phyloP scores from a whole-genome alignment of 2,888 invertebrate species.

The Chrysolina oricalcia region DNA sequence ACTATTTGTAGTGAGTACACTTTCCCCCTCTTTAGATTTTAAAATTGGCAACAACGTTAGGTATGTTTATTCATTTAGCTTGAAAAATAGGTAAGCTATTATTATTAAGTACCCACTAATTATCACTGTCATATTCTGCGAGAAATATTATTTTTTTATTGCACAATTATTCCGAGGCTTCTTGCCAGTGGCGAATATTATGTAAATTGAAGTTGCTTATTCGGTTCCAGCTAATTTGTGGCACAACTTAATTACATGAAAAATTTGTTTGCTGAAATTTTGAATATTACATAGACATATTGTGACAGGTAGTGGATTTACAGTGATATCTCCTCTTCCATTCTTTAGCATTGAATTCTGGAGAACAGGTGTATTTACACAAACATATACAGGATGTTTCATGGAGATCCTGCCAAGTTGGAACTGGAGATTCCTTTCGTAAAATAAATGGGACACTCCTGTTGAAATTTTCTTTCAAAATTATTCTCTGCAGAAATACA shows the following conservation, averaged over 20 bases:
- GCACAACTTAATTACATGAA: not conserved
- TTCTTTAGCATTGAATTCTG: not conserved
- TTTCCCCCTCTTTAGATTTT: too few species aligned
- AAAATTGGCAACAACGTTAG: too few species aligned
- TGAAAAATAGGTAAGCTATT: constrained; percentile 8
- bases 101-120: not conserved
- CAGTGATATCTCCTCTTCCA: not conserved
- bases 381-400: too few species aligned
- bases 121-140: constrained; percentile 1
- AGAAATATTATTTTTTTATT: constrained; percentile 7
- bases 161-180: constrained; percentile 19
- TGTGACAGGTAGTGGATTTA: not conserved
- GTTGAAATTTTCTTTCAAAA: too few species aligned
- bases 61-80: too few species aligned
- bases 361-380: not conserved
- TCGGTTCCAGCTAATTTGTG: constrained; percentile 16
- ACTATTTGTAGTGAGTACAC: too few species aligned
- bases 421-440: too few species aligned
- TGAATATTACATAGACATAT: constrained; percentile 1
- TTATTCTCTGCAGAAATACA: too few species aligned
- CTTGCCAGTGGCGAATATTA: constrained; percentile 15
- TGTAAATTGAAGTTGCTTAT: constrained; percentile 4
- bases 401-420: too few species aligned
- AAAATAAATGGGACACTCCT: too few species aligned
- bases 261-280: constrained; percentile 13